Percentiles rank a stretch among this genome's conserved stretches.
Evolutionary conservation across 2,113 vertebrate species (phyloP).

Genomic region (Nanorana parkeri): DNA sequence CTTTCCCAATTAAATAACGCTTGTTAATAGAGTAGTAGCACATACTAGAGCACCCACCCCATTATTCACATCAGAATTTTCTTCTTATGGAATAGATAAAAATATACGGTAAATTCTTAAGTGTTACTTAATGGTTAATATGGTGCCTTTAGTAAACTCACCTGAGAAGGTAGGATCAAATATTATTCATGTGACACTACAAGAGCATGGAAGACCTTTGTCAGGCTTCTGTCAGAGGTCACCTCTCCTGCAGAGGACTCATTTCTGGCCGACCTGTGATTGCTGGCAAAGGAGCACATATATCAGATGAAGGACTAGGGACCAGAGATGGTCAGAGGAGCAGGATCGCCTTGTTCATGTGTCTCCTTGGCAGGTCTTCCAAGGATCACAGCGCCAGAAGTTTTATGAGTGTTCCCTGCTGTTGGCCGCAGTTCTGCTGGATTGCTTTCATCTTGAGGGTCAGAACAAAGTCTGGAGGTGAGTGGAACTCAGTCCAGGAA

Average conservation of each 20-base stretch:
- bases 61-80: neutral
- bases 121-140: neutral
- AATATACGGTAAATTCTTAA: too few relatives aligned
- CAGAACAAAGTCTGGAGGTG: neutral
- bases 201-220: neutral
- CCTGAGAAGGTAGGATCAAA: neutral
- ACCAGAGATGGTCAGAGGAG: neutral
- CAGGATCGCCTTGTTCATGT: neutral
- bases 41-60: neutral
- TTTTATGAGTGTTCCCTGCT: slow-evolving; percentile 2
- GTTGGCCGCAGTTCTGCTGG: neutral
- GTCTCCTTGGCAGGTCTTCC: neutral
- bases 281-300: neutral
- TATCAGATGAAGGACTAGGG: neutral
- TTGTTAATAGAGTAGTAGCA: neutral
- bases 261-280: slow-evolving; percentile 56
- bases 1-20: neutral
- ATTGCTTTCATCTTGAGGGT: slow-evolving; percentile 12
- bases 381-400: neutral
- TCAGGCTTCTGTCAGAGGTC: neutral
- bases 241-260: slow-evolving; percentile 49
- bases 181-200: slow-evolving; percentile 39
- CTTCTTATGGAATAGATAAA: neutral
- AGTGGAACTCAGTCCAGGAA: slow-evolving; percentile 15
- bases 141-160: neutral